Percentiles rank a stretch among this genome's conserved stretches.
These are phyloP conservation scores for Amblyraja radiata DNA, from an alignment of 2,797 vertebrate genomes.

Conservation along the genomic window DNA sequence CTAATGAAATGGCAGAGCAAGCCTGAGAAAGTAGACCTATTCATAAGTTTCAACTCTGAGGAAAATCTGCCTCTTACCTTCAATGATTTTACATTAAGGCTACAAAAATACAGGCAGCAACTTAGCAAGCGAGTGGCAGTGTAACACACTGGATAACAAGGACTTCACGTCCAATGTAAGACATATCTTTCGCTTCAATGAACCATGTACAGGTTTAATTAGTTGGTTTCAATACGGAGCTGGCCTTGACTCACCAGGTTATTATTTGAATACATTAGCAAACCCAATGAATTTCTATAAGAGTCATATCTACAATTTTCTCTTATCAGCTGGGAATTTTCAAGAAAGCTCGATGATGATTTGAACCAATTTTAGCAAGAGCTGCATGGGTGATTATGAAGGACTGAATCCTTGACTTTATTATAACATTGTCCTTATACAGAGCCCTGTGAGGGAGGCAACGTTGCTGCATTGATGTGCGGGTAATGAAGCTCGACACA, in stretches of 20 bases:
- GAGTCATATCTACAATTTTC: neutral
- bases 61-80: neutral
- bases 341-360: constrained; percentile 5
- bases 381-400: constrained; percentile 7
- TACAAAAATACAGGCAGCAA: neutral
- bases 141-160: neutral
- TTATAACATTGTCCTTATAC: neutral
- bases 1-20: neutral
- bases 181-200: constrained; percentile 21
- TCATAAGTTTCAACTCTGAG: neutral
- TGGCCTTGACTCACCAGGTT: neutral
- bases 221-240: constrained; percentile 19
- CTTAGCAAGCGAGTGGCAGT: neutral
- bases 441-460: neutral
- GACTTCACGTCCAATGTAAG: neutral
- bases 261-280: constrained; percentile 25
- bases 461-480: neutral
- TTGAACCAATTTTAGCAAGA: constrained; percentile 19
- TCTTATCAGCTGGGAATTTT: constrained; percentile 1
- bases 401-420: neutral
- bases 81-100: neutral
- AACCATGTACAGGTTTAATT: constrained; percentile 13
- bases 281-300: neutral
- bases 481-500: constrained; percentile 20
- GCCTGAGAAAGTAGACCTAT: neutral